Evolutionary conservation across 2,113 vertebrate genomes (phyloP).

Genomic region (Oryctolagus cuniculus): DNA sequence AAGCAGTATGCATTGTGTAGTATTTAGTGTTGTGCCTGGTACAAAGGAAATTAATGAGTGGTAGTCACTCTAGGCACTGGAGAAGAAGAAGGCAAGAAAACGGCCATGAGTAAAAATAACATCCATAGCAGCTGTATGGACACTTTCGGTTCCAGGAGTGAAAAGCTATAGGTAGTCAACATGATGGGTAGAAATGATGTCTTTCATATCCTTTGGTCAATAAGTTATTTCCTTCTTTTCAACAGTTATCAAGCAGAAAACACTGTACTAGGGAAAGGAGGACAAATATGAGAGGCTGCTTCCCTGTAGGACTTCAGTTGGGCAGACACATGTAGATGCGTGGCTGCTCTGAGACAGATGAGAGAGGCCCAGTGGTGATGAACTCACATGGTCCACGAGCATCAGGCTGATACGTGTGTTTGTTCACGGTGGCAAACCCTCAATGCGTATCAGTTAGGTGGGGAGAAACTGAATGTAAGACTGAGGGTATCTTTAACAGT

Average conservation of each 20-base stretch:
- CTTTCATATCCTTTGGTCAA: slow-evolving; percentile 31
- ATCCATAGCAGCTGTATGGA: background rate
- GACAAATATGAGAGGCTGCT: slow-evolving; percentile 7
- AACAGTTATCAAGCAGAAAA: slow-evolving; percentile 51
- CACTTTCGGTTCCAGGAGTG: slow-evolving; percentile 10
- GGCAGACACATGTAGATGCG: slow-evolving; percentile 44
- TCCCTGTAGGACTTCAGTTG: slow-evolving; percentile 43
- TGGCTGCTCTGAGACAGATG: background rate
- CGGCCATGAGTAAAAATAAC: background rate
- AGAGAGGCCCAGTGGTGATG: background rate
- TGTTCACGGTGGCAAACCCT: background rate
- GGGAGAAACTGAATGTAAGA: background rate
- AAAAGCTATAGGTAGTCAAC: slow-evolving; percentile 22
- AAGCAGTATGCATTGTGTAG: background rate
- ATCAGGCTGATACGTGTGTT: background rate
- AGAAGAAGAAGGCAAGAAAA: background rate
- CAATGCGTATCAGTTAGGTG: background rate
- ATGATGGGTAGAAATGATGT: background rate
- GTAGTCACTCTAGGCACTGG: background rate
- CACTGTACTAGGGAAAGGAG: slow-evolving; percentile 16
- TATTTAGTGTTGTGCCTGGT: background rate
- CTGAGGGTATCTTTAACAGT: background rate
- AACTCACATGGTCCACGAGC: background rate
- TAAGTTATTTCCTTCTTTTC: slow-evolving; percentile 59
- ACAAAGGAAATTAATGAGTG: background rate